phyloP scores from a whole-genome alignment of 2,888 invertebrate genomes.

The Plagodis pulveraria region DNA sequence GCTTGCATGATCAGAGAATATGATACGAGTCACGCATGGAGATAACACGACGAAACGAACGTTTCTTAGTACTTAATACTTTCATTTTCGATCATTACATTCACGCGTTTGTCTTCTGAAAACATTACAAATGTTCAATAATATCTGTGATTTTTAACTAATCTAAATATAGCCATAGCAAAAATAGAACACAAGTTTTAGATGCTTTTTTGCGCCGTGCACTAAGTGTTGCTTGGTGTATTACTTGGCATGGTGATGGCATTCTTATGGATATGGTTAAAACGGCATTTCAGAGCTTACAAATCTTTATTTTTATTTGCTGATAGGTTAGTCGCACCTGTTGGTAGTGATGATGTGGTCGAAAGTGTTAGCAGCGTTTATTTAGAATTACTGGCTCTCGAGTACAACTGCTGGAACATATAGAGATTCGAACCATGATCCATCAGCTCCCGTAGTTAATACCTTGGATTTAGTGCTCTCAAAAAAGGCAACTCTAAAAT shows the following conservation, averaged over 20 bases:
- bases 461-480: too few species aligned
- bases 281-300: conserved; percentile 14
- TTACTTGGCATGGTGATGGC: conserved; percentile 23
- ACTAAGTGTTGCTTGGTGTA: conserved; percentile 18
- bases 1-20: conserved; percentile 26
- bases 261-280: background rate
- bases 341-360: too few species aligned
- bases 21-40: conserved; percentile 27
- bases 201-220: conserved; percentile 7
- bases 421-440: too few species aligned
- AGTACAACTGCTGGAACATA: too few species aligned
- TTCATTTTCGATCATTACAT: conserved; percentile 1
- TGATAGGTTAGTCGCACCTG: too few species aligned
- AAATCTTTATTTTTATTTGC: background rate
- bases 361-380: too few species aligned
- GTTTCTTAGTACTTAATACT: conserved; percentile 6
- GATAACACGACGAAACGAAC: conserved; percentile 7
- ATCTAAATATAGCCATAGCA: background rate
- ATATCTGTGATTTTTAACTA: background rate
- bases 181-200: background rate
- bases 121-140: background rate
- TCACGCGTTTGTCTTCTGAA: background rate
- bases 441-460: too few species aligned
- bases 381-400: too few species aligned
- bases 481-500: too few species aligned